Base-by-base conservation (phyloP, 2,113 vertebrate species). In the Halichoerus grypus region DNA sequence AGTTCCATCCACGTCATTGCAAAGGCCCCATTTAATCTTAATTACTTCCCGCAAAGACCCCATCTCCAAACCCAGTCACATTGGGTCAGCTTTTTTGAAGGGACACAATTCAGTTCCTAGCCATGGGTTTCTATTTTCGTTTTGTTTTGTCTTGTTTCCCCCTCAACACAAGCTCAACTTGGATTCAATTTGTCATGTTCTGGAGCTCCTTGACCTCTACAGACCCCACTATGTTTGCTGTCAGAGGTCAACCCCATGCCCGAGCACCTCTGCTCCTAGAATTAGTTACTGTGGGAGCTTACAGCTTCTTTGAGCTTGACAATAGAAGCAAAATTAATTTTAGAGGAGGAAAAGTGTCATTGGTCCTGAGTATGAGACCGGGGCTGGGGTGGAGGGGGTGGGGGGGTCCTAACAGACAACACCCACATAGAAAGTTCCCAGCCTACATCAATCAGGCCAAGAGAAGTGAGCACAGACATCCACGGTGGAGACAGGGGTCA, bases 321-420 rank as follows among this genome's bases (percentile, higher is more conserved):
- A 16, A 9, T 39, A n/a, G 22, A 24, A 72, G 31, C 8, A 13
- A 67, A 86, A 82, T 76, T 94, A 0, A 12, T 65, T 76, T 63
- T 31, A 13, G 14, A 26, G 3, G 18, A 72, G 59, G 26, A 57
- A 72, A 14, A 2, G 15, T n/a, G 16, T n/a, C 28, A 1, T 1
- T 15, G 10, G 24, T 49, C 8, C 61, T 51, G 33, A 72, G 7
- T 28, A 2, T 16, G 22, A 46, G 31, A 6, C 22, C 15, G 57
- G 53, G n/a, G 28, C n/a, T 15, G 46, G 11, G 10, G 1, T 0
- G 0, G 46, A 46, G 19, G 33, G 14, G 0, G 10, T 55, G 19
- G 3, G 8, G 0, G 46, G 46, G 1, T 36, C 10, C n/a, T 85
- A 42, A 51, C 6, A 69, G 21, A 21, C 4, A 8, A 57, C 76